A percentile compares a stretch with the other conserved stretches of the same genome.
Conservation (phyloP, 2,113 vertebrate species). For the Eptatretus burgeri region DNA sequence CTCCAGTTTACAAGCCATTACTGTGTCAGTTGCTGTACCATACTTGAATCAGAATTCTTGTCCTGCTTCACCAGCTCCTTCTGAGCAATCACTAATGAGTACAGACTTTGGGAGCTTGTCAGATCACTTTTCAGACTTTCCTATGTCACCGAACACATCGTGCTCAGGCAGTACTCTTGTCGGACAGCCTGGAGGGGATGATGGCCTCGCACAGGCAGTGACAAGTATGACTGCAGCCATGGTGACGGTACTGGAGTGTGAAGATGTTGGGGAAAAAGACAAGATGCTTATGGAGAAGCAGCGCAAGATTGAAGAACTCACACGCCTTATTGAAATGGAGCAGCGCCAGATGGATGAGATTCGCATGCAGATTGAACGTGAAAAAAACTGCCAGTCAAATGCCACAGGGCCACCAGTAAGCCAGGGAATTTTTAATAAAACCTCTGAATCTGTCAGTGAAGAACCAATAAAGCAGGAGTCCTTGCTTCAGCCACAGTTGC, state of each 20-base stretch:
- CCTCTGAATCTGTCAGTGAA: too few relatives aligned
- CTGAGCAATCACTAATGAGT: slow-evolving; percentile 49
- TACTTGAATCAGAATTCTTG: slow-evolving; percentile 17
- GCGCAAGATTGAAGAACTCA: slow-evolving; percentile 88
- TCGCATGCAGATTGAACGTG: slow-evolving; percentile 26
- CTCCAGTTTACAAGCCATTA: slow-evolving; percentile 31
- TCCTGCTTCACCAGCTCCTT: slow-evolving; percentile 64
- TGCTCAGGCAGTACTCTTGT: slow-evolving; percentile 33
- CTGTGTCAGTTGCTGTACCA: slow-evolving; percentile 68
- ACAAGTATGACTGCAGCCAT: slow-evolving; percentile 20
- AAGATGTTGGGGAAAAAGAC: slow-evolving; percentile 58
- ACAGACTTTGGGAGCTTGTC: slow-evolving; percentile 45
- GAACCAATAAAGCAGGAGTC: too few relatives aligned
- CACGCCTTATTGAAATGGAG: slow-evolving; percentile 78
- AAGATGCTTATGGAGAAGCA: slow-evolving; percentile 98
- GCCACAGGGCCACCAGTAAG: too few relatives aligned
- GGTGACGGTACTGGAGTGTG: slow-evolving; percentile 25
- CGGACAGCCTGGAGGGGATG: slow-evolving; percentile 25
- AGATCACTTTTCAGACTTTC: slow-evolving; percentile 57
- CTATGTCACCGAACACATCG: slow-evolving; percentile 48
- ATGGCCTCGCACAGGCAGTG: slow-evolving; percentile 18
- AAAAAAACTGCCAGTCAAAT: neutral
- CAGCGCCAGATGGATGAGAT: slow-evolving; percentile 79
- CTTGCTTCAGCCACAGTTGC: too few relatives aligned
- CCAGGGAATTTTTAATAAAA: too few relatives aligned